Evolutionary conservation across 2,888 invertebrate genomes (phyloP), one percentile per base, ranked within the genome.

Genomic region (Girardia tigrina): DNA sequence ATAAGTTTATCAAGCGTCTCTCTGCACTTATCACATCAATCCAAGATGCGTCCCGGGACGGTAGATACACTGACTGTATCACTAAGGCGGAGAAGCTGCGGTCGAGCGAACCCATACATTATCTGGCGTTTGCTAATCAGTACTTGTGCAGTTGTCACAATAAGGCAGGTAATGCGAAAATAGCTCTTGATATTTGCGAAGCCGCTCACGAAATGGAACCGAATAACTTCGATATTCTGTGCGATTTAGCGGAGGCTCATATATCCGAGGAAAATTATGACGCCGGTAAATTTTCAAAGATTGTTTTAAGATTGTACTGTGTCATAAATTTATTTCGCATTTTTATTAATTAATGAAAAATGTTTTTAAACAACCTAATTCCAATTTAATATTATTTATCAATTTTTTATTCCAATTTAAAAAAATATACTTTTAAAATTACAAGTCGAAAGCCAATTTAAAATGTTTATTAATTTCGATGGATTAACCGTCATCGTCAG

Each of bases 1-100:
- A 99, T 86, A 98, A 97, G 84, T 91, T 91, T 83, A 87, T 97
- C 29, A 94, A 94, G 83, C 94, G 94, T 83, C 88, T 98, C 16
- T 91, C 91, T 79, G 93, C 92, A 82, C 86, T 89, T 77, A 78
- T 85, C 73, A 77, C 80, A 4, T 77, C 79, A 14, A 80, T 81
- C 0, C 83, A 92, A 76, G 82, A 83, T 36, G 77, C 80, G 0
- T 80, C 82, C n/a, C 81, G 82, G 72, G 77, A 79, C 6, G 78
- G 81, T 73, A 20, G 80, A 1, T 84, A 81, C 79, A 81, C 80
- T 0, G 83, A 82, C 14, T 85, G 85, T 80, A 76, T 84, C 16
- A 23, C 12, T 6, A 86, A 88, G 36, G 91, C 90, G 0, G 86
- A 88, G 78, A 82, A 85, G 80, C 85, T 87, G 73, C 79, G 87